A percentile compares a stretch with the other conserved stretches of the same genome.
phyloP scores from a whole-genome alignment of 2,888 invertebrate species.

The Limnephilus marmoratus region DNA sequence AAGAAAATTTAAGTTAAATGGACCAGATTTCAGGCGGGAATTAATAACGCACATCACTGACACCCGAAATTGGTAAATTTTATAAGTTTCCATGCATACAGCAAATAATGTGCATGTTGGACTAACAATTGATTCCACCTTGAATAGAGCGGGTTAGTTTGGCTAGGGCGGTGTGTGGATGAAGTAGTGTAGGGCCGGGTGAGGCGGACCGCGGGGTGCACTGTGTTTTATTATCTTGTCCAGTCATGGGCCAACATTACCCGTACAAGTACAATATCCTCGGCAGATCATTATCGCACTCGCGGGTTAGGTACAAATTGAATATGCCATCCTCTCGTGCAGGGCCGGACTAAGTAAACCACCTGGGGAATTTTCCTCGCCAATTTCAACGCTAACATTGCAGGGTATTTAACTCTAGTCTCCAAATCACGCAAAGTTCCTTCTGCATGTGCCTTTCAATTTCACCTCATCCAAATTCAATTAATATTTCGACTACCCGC shows the following conservation, averaged over 20 bases:
- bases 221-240: slow-evolving; percentile 41
- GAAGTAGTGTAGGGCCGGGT: too few species aligned
- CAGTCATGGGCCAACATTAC: slow-evolving; percentile 37
- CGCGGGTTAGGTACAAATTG: slow-evolving; percentile 45
- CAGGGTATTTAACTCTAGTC: too few species aligned
- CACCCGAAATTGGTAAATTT: neutral
- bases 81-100: neutral
- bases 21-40: too few species aligned
- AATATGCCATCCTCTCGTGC: slow-evolving; percentile 28
- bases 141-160: neutral
- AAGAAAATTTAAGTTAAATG: too few species aligned
- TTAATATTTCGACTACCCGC: too few species aligned
- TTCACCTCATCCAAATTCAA: too few species aligned
- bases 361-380: neutral
- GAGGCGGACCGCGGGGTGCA: neutral
- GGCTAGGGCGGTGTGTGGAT: neutral
- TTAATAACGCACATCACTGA: too few species aligned
- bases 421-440: too few species aligned
- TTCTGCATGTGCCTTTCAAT: too few species aligned
- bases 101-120: neutral
- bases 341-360: neutral
- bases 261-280: slow-evolving; percentile 32
- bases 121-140: neutral
- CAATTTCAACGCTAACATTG: too few species aligned
- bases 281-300: slow-evolving; percentile 5